Base-by-base conservation (phyloP, 2,797 vertebrate genomes). In the Melanotaenia maccullochi region DNA sequence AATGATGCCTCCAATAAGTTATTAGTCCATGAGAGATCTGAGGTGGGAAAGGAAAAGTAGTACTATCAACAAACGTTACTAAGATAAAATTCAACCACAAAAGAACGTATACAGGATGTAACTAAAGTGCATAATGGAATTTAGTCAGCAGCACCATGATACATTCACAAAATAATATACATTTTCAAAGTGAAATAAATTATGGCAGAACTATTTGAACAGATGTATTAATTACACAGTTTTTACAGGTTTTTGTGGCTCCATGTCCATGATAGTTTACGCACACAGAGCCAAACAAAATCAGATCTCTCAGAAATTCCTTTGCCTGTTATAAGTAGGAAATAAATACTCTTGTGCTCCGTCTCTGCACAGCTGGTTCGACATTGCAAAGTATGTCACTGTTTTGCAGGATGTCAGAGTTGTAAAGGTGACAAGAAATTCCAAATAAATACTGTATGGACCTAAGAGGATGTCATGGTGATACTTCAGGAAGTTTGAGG, bases 81-180 rank as follows among this genome's bases (percentile, higher is more conserved):
- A 72, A 72, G 81, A 66, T 28, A 66, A 82, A 84, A 90, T 68
- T 77, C 81, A 88, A 93, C 89, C 90, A 93, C 89, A 93, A 87
- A 86, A 87, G 90, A 93, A 93, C 90, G 89, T 90, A 68, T 82
- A 85, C 87, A 87, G 80, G 80, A 91, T 89, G 79, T 78, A 89
- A 92, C 93, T 97, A 98, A 98, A 98, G 97, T 98, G 97, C 96
- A 96, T 96, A 95, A 95, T 96, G 95, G 95, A 94, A 91, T 93
- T 93, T 91, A 95, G 93, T 96, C 96, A 97, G 97, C 97, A 98
- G 97, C 96, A 97, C 95, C 92, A 86, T 93, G 93, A 96, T 96
- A 97, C 81, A 95, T 96, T 98, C 96, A 97, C 94, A 96, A 91
- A 92, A 97, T 97, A 97, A 97, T 97, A 97, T 90, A 91, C 82